phyloP scores from a whole-genome alignment of 2,113 vertebrate genomes.

The Ardeotis arabs region DNA sequence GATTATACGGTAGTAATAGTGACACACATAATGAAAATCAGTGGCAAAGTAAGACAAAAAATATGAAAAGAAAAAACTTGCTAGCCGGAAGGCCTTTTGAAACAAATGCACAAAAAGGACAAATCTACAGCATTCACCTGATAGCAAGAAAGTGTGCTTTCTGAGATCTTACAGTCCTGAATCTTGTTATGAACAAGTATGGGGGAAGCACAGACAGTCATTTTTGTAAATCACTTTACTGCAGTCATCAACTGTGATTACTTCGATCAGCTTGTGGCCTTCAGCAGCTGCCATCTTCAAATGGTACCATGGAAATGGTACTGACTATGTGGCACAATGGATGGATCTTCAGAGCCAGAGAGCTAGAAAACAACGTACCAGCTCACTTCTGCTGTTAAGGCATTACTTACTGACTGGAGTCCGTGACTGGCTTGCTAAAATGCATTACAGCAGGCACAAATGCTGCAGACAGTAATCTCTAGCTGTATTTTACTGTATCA shows the following conservation, averaged over 20 bases:
- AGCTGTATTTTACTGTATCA: neutral
- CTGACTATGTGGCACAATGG: neutral
- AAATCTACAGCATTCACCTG: neutral
- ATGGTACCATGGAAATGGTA: neutral
- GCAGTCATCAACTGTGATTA: neutral
- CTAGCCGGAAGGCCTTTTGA: slow-evolving; percentile 31
- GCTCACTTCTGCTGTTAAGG: neutral
- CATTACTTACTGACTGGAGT: neutral
- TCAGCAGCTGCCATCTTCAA: neutral
- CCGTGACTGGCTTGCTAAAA: neutral
- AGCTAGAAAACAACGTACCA: neutral
- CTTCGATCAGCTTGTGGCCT: neutral
- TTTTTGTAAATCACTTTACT: neutral
- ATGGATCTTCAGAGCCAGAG: neutral
- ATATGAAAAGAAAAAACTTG: slow-evolving; percentile 37
- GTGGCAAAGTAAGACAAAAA: slow-evolving; percentile 67
- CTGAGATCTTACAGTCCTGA: neutral
- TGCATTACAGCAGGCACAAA: neutral
- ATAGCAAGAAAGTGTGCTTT: slow-evolving; percentile 18
- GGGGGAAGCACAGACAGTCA: neutral
- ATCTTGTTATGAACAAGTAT: neutral
- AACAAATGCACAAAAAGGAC: neutral
- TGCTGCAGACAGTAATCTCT: neutral
- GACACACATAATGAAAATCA: slow-evolving; percentile 75
- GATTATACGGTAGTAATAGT: slow-evolving; percentile 79